phyloP scores from a whole-genome alignment of 2,113 vertebrate genomes.

The Dicaeum eximium region DNA sequence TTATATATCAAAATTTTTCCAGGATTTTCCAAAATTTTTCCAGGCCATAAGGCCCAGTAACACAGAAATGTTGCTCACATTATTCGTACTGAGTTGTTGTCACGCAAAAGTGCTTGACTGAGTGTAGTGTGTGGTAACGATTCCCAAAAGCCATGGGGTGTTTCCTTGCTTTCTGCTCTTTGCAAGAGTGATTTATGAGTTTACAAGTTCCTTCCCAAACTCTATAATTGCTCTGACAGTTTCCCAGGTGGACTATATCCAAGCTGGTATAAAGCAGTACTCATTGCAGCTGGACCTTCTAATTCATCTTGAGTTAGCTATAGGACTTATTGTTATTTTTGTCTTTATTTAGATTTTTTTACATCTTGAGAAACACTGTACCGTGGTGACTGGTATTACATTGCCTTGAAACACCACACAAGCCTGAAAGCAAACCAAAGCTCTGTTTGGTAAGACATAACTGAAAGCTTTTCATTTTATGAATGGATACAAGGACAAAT shows the following conservation, averaged over 20 bases:
- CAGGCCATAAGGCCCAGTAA: not conserved
- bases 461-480: not conserved
- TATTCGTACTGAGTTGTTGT: not conserved
- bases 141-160: constrained; percentile 13
- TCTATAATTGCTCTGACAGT: not conserved
- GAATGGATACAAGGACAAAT: not conserved
- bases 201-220: constrained; percentile 36
- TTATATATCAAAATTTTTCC: not conserved
- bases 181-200: constrained; percentile 36
- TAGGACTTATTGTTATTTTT: not conserved
- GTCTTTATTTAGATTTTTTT: not conserved
- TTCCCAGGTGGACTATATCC: constrained; percentile 6
- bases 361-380: not conserved
- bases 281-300: not conserved
- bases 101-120: not conserved
- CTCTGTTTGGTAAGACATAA: not conserved
- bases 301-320: not conserved
- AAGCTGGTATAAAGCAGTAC: not conserved
- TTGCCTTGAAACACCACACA: not conserved
- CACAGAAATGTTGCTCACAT: not conserved
- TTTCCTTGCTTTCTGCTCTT: constrained; percentile 31
- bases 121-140: not conserved
- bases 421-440: not conserved
- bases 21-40: not conserved
- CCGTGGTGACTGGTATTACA: not conserved